phyloP scores from a whole-genome alignment of 1,140 invertebrate species.

The Eufriesea mexicana region DNA sequence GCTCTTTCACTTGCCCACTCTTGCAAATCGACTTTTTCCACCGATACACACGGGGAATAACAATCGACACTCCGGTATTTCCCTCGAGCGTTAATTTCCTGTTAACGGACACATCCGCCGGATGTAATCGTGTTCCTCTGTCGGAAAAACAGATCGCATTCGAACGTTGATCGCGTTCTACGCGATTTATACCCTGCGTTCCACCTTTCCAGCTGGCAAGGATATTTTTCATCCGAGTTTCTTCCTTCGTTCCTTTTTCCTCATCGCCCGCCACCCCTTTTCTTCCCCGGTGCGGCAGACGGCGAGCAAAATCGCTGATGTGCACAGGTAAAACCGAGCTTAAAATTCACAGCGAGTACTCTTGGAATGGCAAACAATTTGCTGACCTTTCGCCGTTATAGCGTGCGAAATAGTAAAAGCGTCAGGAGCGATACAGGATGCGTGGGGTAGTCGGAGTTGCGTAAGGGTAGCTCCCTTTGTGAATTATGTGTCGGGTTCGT shows the following conservation, averaged over 20 bases:
- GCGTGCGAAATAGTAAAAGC: neutral
- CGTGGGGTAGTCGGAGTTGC: too few species aligned
- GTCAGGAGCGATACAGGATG: too few species aligned
- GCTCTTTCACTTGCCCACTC: too few species aligned
- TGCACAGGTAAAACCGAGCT: neutral
- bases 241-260: neutral
- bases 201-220: neutral
- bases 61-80: neutral
- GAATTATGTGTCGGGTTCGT: too few species aligned
- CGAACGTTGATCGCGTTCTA: neutral
- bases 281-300: neutral
- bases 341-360: neutral
- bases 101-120: neutral
- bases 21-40: neutral
- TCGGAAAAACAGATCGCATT: neutral
- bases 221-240: neutral
- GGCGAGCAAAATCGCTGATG: neutral
- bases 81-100: constrained; percentile 4
- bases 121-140: neutral
- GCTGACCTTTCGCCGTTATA: neutral
- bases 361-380: neutral
- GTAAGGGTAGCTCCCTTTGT: too few species aligned
- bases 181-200: constrained; percentile 16
- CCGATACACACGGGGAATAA: neutral
- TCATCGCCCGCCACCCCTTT: neutral